Evolutionary conservation across 35 echinoderm and acorn worm genomes (phyloP).

Genomic region (Apostichopus japonicus): DNA sequence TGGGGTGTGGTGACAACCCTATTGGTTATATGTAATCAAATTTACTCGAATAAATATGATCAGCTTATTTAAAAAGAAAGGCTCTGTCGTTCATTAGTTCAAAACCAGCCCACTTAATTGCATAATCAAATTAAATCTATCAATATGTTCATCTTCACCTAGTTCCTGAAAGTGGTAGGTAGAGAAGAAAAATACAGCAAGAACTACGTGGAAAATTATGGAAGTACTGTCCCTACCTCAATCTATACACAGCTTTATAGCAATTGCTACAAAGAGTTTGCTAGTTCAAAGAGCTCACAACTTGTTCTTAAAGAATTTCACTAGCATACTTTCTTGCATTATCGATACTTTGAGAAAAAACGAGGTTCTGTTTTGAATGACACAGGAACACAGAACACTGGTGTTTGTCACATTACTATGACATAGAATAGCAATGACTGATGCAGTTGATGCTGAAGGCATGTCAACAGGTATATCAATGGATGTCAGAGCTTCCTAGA

Average conservation of each 20-base stretch:
- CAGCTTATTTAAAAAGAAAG: neutral
- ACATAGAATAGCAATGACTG: neutral
- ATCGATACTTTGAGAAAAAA: neutral
- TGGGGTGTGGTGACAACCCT: neutral
- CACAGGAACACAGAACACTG: neutral
- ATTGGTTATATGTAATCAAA: neutral
- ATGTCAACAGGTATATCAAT: neutral
- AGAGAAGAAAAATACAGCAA: neutral
- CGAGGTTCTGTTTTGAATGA: neutral
- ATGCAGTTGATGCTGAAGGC: neutral
- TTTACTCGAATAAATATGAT: neutral
- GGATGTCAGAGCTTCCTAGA: neutral
- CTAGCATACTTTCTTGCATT: neutral
- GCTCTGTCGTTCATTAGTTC: neutral
- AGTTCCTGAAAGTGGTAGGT: neutral
- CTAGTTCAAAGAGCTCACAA: neutral
- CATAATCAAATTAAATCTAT: neutral
- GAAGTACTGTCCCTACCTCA: neutral
- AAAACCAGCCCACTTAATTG: neutral
- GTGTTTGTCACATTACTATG: neutral
- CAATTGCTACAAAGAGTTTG: neutral
- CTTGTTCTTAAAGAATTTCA: neutral
- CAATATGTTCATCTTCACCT: neutral
- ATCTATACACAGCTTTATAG: neutral
- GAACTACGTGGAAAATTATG: neutral